phyloP scores from a whole-genome alignment of 2,797 vertebrate genomes.

The Pseudomugil gertrudae region DNA sequence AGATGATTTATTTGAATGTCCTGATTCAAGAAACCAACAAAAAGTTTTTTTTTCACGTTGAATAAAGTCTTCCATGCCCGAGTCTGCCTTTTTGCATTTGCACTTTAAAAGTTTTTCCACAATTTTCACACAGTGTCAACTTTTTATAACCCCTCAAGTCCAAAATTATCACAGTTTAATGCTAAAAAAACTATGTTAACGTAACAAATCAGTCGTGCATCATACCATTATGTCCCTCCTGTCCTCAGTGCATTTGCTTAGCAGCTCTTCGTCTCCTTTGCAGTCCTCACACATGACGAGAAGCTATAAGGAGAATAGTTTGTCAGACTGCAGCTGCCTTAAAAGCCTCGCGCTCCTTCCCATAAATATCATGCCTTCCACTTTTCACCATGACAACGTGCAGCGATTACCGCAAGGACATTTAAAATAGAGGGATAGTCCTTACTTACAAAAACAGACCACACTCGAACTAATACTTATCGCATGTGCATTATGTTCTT shows the following conservation, averaged over 20 bases:
- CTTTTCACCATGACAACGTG: slow-evolving; percentile 83
- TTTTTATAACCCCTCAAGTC: background rate
- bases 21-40: background rate
- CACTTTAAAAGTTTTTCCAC: background rate
- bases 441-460: slow-evolving; percentile 78
- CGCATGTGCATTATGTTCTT: slow-evolving; percentile 74
- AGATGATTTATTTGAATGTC: no score
- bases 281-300: slow-evolving; percentile 86
- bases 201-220: background rate
- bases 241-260: slow-evolving; percentile 75
- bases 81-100: no score
- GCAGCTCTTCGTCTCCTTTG: slow-evolving; percentile 77
- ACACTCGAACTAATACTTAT: slow-evolving; percentile 74
- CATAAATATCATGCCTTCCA: slow-evolving; percentile 78
- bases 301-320: slow-evolving; percentile 30
- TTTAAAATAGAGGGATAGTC: slow-evolving; percentile 75
- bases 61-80: background rate
- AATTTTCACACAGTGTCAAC: background rate
- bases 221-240: slow-evolving; percentile 73
- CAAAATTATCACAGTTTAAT: background rate
- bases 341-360: slow-evolving; percentile 71
- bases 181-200: background rate
- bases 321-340: slow-evolving; percentile 54
- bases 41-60: background rate
- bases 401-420: slow-evolving; percentile 75